Evolutionary conservation across 2,888 invertebrate species (phyloP).

Genomic region (Rutpela maculata): DNA sequence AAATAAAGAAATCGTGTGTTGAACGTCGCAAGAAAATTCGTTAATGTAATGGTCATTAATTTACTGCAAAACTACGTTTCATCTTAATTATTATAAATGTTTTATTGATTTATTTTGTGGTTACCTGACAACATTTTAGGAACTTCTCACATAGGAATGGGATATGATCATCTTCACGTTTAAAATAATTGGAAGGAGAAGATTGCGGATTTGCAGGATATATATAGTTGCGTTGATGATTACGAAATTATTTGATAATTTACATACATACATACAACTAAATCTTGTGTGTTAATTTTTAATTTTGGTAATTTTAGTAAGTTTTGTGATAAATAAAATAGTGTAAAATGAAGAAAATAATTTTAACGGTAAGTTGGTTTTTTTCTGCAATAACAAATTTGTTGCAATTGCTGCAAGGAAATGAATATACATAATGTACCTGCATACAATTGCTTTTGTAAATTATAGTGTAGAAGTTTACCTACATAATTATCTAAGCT

Average conservation of each 20-base stretch:
- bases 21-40: not conserved
- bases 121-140: conserved; percentile 38
- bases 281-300: conserved; percentile 24
- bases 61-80: not conserved
- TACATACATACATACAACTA: conserved; percentile 39
- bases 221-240: conserved; percentile 55
- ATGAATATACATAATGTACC: no score
- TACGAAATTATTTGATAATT: conserved; percentile 50
- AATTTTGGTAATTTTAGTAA: conserved; percentile 25
- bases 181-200: conserved; percentile 56
- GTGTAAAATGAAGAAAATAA: conserved; percentile 45
- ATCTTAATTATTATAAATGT: not conserved
- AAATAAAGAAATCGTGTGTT: not conserved
- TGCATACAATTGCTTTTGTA: no score
- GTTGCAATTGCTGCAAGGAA: no score
- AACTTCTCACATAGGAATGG: conserved; percentile 28
- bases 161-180: conserved; percentile 35
- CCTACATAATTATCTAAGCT: no score
- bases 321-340: conserved; percentile 26
- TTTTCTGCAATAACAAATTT: not conserved
- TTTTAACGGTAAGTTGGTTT: conserved; percentile 47
- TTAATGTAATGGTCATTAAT: conserved; percentile 6
- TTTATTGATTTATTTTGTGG: conserved; percentile 11
- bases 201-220: conserved; percentile 59
- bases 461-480: no score